These are phyloP conservation scores for Mola mola DNA, from an alignment of 2,113 vertebrate genomes.

Conservation along the genomic window DNA sequence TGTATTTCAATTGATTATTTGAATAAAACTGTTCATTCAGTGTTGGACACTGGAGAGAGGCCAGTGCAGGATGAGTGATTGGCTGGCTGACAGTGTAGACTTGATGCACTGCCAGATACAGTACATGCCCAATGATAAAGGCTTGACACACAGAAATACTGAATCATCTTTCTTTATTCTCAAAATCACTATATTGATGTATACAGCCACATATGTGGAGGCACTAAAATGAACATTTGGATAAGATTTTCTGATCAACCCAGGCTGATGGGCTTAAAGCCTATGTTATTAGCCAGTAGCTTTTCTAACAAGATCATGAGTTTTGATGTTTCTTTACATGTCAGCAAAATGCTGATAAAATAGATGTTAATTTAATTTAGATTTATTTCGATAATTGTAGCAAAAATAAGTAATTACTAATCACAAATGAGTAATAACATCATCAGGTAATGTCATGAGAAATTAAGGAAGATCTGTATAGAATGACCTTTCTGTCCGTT, in stretches of 20 bases:
- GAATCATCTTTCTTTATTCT: too few species aligned
- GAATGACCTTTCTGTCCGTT: not conserved
- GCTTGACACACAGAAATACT: too few species aligned
- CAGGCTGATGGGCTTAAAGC: too few species aligned
- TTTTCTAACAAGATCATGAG: not conserved
- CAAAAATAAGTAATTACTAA: not conserved
- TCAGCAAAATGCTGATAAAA: conserved; percentile 5
- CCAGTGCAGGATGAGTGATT: not conserved
- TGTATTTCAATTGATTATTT: conserved; percentile 6
- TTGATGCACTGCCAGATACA: too few species aligned
- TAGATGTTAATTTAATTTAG: conserved; percentile 3
- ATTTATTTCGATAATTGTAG: not conserved
- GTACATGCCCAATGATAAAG: too few species aligned
- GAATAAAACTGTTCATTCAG: conserved; percentile 5
- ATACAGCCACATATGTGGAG: too few species aligned
- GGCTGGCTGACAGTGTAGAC: not conserved
- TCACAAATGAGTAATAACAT: too few species aligned
- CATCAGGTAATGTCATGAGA: conserved; percentile 10
- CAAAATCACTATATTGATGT: too few species aligned
- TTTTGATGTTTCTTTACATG: conserved; percentile 1
- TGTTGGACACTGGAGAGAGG: conserved; percentile 12
- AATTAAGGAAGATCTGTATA: conserved; percentile 12
- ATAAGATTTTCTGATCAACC: too few species aligned
- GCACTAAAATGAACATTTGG: too few species aligned
- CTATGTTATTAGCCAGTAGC: too few species aligned